Base-by-base conservation (phyloP, 2,797 vertebrate genomes). In the Sebastiscus albofasciatus region DNA sequence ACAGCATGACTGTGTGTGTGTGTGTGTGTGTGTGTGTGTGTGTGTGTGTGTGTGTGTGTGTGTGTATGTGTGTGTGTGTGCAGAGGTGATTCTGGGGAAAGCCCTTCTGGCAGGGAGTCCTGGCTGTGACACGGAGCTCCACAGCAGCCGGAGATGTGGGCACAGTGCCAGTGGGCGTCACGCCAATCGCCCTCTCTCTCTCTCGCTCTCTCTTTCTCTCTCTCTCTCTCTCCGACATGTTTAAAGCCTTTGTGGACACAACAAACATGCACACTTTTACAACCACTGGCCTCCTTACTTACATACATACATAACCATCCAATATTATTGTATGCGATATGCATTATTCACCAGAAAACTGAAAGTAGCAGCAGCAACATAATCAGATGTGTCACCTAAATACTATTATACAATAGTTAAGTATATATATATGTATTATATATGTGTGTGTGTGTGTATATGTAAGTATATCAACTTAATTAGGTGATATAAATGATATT, bases 41-140 rank as follows among this genome's bases (percentile, higher is more conserved):
- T 68, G 64, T 16, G 33, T 42, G 75, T 39, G 42, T 61, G 58
- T 20, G 33, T 70, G n/a, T 65, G 80, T 79, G 74, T 67, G 72
- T 72, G 82, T 75, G 67, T 64, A 73, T 22, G 46, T 36, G 84
- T 27, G 74, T 60, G 69, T 68, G 86, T 64, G 78, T 68, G 71
- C 42, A 82, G 84, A 87, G 85, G 91, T 93, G 89, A 89, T 90
- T 94, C 84, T 90, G 91, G 94, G 95, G 93, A 92, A 95, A 95
- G 88, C 95, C 95, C 95, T 95, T 92, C 93, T 95, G 94, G 94
- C 93, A 94, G 92, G 91, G 93, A 94, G 92, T 95, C 92, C 93
- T 94, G 92, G 86, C 92, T 55, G 69, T 93, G 93, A 94, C 95
- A 95, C 76, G 78, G 89, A 93, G 84, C 90, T 91, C 86, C 82